Percentiles rank a stretch among this genome's conserved stretches.
Evolutionary conservation across 2,888 invertebrate genomes (phyloP).

Genomic region (Hydrotaea diabolus): DNA sequence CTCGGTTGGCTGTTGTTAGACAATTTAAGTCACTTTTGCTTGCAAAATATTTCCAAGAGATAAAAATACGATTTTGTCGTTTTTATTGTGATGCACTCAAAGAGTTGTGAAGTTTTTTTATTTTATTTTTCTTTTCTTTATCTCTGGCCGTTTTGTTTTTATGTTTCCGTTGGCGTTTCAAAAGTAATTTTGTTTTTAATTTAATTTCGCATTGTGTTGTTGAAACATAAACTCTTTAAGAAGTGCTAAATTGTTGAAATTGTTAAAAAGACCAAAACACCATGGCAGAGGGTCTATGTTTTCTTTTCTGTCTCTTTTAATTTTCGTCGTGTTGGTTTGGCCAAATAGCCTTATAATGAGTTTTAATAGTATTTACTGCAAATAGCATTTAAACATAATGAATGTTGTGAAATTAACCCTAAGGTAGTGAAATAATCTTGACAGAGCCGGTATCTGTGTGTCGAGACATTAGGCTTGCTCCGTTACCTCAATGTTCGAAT

Average conservation of each 20-base stretch:
- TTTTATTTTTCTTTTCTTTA: neutral
- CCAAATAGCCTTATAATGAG: slow-evolving; percentile 42
- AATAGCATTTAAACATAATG: slow-evolving; percentile 35
- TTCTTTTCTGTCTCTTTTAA: neutral
- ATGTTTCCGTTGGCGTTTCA: slow-evolving; percentile 2
- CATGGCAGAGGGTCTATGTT: neutral
- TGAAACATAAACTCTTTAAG: slow-evolving; percentile 14
- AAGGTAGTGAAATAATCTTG: neutral
- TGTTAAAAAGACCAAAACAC: neutral
- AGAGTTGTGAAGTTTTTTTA: neutral
- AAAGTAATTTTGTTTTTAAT: slow-evolving; percentile 26
- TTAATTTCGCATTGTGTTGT: slow-evolving; percentile 12
- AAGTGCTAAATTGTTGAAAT: slow-evolving; percentile 23
- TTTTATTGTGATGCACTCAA: neutral
- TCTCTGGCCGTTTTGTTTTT: neutral
- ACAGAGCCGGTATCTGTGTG: neutral
- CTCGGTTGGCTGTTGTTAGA: neutral
- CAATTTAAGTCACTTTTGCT: neutral
- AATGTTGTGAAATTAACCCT: slow-evolving; percentile 44
- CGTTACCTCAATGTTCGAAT: neutral
- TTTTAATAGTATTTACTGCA: slow-evolving; percentile 31
- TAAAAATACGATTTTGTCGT: neutral
- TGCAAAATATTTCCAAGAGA: neutral
- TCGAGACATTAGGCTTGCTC: neutral
- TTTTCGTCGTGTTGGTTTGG: neutral